Percentiles rank a stretch among this genome's conserved stretches.
These are phyloP conservation scores for Apostichopus japonicus DNA, from an alignment of 35 echinoderm and acorn worm genomes.

Conservation along the genomic window DNA sequence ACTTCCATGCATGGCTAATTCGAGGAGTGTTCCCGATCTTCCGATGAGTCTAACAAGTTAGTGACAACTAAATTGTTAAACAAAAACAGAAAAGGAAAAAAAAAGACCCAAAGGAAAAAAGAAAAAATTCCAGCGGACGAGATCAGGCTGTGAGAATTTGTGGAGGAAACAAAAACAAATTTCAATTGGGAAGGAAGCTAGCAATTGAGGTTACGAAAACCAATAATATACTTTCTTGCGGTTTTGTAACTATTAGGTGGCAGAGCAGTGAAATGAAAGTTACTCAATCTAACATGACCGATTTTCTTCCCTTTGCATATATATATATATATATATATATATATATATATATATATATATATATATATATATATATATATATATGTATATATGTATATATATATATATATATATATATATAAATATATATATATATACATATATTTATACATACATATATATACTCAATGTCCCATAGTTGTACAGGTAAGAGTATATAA, in stretches of 20 bases:
- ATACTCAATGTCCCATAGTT: no score
- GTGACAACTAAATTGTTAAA: background rate
- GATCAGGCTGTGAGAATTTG: background rate
- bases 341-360: no score
- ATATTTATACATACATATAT: no score
- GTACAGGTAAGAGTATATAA: no score
- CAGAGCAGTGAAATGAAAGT: background rate
- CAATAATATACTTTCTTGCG: background rate
- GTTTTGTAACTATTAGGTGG: constrained; percentile 1
- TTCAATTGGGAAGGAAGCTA: constrained; percentile 36
- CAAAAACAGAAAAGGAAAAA: background rate
- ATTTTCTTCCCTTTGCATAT: no score
- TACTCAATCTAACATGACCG: no score
- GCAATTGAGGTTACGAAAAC: constrained; percentile 14
- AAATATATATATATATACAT: no score
- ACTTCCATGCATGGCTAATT: background rate
- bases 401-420: no score
- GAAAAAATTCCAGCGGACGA: no score
- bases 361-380: no score
- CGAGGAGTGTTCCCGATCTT: background rate
- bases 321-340: no score
- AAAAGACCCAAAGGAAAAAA: background rate
- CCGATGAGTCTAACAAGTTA: background rate
- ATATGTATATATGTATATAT: no score
- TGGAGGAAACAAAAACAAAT: constrained; percentile 19